phyloP scores from a whole-genome alignment of 64 coral and sea anemone genomes.

The Actinia tenebrosa region DNA sequence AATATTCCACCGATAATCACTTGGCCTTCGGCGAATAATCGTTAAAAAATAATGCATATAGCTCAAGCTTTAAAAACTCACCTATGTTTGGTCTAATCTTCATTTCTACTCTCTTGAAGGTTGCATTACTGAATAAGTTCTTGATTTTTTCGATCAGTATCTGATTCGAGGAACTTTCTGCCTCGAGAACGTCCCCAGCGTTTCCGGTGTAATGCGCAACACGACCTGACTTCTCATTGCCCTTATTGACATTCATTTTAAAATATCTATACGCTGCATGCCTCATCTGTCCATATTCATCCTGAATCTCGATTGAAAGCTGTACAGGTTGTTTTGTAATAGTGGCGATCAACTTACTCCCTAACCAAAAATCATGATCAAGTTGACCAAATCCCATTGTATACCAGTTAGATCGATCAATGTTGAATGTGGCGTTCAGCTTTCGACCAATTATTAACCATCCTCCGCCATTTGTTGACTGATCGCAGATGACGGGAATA shows the following conservation, averaged over 20 bases:
- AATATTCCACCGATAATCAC: no score
- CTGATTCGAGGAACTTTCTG: background rate
- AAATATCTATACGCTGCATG: background rate
- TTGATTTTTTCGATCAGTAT: background rate
- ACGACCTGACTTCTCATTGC: background rate
- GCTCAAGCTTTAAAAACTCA: background rate
- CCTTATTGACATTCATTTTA: background rate
- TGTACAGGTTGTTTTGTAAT: background rate
- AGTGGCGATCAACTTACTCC: background rate
- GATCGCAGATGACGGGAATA: slow-evolving; percentile 21
- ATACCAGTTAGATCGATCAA: background rate
- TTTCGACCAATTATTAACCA: slow-evolving; percentile 33
- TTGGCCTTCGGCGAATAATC: no score
- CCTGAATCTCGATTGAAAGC: background rate
- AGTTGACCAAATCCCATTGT: background rate
- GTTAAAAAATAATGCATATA: no score
- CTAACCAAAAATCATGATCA: background rate
- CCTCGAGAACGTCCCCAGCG: background rate
- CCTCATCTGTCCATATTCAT: background rate
- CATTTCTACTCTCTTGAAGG: background rate
- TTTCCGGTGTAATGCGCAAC: background rate
- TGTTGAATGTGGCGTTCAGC: background rate
- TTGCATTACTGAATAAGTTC: background rate
- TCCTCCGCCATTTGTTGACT: slow-evolving; percentile 40
- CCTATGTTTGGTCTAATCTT: background rate